Conservation (phyloP, 2,888 invertebrate species). For the Merodon equestris region DNA sequence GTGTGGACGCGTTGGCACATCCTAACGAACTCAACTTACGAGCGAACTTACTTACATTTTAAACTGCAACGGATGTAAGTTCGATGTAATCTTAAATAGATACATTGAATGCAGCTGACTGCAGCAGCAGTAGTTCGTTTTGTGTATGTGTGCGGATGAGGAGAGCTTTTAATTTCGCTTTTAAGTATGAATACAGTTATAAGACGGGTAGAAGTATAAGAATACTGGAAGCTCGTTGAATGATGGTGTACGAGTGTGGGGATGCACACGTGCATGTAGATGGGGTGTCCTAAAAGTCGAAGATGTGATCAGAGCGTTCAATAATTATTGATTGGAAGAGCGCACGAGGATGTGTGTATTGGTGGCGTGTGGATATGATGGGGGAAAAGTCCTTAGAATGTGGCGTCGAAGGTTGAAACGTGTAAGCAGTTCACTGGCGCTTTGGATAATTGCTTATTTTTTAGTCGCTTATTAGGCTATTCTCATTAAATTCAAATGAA, state of each 20-base stretch:
- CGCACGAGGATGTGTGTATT: too few relatives aligned
- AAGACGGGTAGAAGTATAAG: neutral
- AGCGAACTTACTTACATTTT: slow-evolving; percentile 51
- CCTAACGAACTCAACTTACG: slow-evolving; percentile 57
- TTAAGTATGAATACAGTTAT: slow-evolving; percentile 18
- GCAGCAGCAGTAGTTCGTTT: slow-evolving; percentile 15
- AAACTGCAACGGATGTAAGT: slow-evolving; percentile 66
- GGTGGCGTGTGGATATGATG: too few relatives aligned
- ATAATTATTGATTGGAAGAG: slow-evolving; percentile 2
- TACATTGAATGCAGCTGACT: slow-evolving; percentile 38
- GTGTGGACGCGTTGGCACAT: slow-evolving; percentile 56
- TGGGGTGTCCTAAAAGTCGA: slow-evolving; percentile 16
- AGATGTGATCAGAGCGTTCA: slow-evolving; percentile 20
- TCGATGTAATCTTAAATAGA: slow-evolving; percentile 65
- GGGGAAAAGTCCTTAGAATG: too few relatives aligned
- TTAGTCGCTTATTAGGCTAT: too few relatives aligned
- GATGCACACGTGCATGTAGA: slow-evolving; percentile 16
- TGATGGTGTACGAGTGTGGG: neutral
- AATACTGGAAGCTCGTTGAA: slow-evolving; percentile 4
- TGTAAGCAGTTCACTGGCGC: too few relatives aligned
- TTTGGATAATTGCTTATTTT: too few relatives aligned
- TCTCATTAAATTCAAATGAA: too few relatives aligned
- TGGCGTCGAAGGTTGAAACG: too few relatives aligned
- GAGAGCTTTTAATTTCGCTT: slow-evolving; percentile 57
- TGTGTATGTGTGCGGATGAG: slow-evolving; percentile 28